phyloP scores from a whole-genome alignment of 2,113 vertebrate genomes.

The Psephotus haematonotus region DNA sequence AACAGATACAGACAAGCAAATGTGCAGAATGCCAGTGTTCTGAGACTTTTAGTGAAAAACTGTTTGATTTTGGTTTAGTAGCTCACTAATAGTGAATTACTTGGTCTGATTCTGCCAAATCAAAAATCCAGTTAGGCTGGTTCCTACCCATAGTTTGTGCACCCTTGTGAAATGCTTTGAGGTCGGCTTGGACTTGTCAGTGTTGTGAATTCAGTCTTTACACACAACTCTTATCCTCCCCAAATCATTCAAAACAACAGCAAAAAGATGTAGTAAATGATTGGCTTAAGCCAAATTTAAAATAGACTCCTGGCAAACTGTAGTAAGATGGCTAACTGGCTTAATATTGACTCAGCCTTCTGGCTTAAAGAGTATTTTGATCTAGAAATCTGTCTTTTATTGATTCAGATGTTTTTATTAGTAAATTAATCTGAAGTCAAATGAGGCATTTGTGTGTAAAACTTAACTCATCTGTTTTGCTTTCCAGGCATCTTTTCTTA shows the following conservation, averaged over 20 bases:
- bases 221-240: not conserved
- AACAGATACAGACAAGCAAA: not conserved
- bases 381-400: not conserved
- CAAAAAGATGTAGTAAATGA: not conserved
- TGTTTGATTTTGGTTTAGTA: not conserved
- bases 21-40: not conserved
- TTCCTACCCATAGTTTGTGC: not conserved
- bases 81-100: not conserved
- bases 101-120: not conserved
- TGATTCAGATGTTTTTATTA: not conserved
- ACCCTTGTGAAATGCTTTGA: not conserved
- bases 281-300: not conserved
- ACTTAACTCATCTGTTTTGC: not conserved
- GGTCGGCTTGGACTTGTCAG: not conserved
- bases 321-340: not conserved
- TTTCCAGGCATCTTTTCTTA: slow-evolving; percentile 95
- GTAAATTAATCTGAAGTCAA: not conserved
- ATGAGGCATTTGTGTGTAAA: not conserved
- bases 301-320: not conserved
- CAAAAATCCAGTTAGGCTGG: not conserved
- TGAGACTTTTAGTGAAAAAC: not conserved
- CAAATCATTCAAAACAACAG: not conserved
- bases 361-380: not conserved
- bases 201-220: not conserved
- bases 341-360: not conserved